A percentile compares a stretch with the other conserved stretches of the same genome.
Evolutionary conservation across 2,888 invertebrate genomes (phyloP).

Genomic region (Choreutis nemorana): DNA sequence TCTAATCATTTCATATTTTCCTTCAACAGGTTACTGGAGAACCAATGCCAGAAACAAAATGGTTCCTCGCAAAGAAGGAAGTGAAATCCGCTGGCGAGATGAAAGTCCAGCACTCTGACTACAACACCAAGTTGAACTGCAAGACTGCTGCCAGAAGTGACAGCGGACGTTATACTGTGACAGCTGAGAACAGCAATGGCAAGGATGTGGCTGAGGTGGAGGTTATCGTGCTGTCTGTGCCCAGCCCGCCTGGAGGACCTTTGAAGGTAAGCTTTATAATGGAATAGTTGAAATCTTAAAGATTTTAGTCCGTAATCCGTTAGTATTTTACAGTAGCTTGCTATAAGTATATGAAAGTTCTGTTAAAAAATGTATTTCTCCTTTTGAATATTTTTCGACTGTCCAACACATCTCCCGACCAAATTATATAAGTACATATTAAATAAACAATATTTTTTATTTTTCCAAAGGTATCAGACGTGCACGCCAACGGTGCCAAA

Average conservation of each 20-base stretch:
- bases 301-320: conserved; percentile 1
- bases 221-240: conserved; percentile 88
- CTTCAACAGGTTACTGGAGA: conserved; percentile 78
- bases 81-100: conserved; percentile 76
- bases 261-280: conserved; percentile 69
- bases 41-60: conserved; percentile 92
- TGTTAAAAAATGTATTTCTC: no score
- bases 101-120: conserved; percentile 83
- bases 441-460: background rate
- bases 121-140: conserved; percentile 84
- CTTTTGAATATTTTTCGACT: no score
- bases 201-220: conserved; percentile 93
- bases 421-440: no score
- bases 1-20: no score
- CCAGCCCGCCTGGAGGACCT: conserved; percentile 90
- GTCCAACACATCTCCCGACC: no score
- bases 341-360: no score
- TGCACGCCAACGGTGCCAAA: conserved; percentile 89
- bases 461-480: conserved; percentile 68
- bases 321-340: no score
- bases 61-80: conserved; percentile 86
- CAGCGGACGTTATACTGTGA: conserved; percentile 89
- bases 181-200: conserved; percentile 94
- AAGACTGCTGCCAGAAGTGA: conserved; percentile 83
- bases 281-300: background rate